Percentiles rank a stretch among this genome's conserved stretches.
Evolutionary conservation across 2,113 vertebrate genomes (phyloP).

Genomic region (Tragulus kanchil): DNA sequence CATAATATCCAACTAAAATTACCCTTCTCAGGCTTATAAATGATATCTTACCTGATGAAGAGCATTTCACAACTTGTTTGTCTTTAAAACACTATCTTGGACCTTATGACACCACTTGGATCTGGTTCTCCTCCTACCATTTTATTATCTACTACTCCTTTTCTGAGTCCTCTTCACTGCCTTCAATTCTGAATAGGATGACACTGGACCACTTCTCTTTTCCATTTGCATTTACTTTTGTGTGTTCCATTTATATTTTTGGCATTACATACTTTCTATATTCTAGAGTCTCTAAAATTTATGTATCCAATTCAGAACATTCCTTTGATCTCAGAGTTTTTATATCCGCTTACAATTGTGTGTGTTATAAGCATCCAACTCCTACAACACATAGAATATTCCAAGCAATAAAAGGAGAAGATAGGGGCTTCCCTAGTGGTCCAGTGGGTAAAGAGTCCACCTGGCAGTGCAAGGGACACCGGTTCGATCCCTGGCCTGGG

Average conservation of each 20-base stretch:
- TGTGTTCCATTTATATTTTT: background rate
- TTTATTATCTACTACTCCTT: background rate
- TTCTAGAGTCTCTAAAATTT: background rate
- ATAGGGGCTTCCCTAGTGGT: too few relatives aligned
- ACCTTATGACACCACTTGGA: background rate
- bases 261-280: background rate
- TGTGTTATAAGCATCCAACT: background rate
- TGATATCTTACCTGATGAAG: background rate
- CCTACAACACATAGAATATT: background rate
- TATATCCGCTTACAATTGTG: background rate
- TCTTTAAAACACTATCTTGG: background rate
- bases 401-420: background rate
- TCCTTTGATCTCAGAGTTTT: background rate
- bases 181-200: background rate
- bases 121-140: background rate
- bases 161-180: background rate
- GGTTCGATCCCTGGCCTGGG: too few relatives aligned
- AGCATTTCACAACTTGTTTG: background rate
- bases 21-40: background rate
- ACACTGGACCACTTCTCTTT: background rate
- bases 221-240: background rate
- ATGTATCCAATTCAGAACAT: background rate
- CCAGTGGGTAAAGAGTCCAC: too few relatives aligned
- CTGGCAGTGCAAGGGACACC: too few relatives aligned
- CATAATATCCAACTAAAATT: background rate